Base-by-base conservation (phyloP, 2,797 vertebrate species). In the Oreonectes daqikongensis region DNA sequence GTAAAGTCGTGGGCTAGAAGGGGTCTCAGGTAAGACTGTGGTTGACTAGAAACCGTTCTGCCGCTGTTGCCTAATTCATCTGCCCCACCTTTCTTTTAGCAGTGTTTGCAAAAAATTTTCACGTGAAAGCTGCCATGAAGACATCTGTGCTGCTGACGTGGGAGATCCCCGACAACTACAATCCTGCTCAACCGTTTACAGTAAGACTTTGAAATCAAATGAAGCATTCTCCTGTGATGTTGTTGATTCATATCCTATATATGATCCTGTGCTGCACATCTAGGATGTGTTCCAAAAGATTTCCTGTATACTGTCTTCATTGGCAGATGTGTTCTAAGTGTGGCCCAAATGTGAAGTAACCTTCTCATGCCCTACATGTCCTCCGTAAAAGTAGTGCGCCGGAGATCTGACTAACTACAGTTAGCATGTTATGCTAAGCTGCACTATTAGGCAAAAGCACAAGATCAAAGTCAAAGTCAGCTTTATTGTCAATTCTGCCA, bases 101-200 rank as follows among this genome's bases (percentile, higher is more conserved):
- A 99, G 98, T 99, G 97, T 99, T 99, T 93, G 98, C 97, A 99
- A 99, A 99, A 95, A 99, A 99, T 91, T 99, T 99, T 89, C 97
- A 98, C 84, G 98, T 99, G 91, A 99, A 95, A 94, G 96, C 96
- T 87, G 97, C 98, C 85, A 99, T 96, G 95, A 99, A 99, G 95
- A 95, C 97, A 8, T 99, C 97, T 0, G 98, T 99, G 86, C 88
- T 99, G 83, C 92, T 99, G 68, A 99, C 95, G 14, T 99, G 98
- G 98, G 98, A 99, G 90, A 99, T 99, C 90, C 98, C 98, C 72
- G 97, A 99, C 84, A 98, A 95, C 90, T 99, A 99, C 88, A 99
- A 99, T 87, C 94, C 97, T 22, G 97, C 96, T 15, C 95, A 98
- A 84, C 96, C 98, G 73, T 99, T 99, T 86, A 99, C 98, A 84